Evolutionary conservation across 2,797 vertebrate species (phyloP).

Genomic region (Sandelia bainsii): DNA sequence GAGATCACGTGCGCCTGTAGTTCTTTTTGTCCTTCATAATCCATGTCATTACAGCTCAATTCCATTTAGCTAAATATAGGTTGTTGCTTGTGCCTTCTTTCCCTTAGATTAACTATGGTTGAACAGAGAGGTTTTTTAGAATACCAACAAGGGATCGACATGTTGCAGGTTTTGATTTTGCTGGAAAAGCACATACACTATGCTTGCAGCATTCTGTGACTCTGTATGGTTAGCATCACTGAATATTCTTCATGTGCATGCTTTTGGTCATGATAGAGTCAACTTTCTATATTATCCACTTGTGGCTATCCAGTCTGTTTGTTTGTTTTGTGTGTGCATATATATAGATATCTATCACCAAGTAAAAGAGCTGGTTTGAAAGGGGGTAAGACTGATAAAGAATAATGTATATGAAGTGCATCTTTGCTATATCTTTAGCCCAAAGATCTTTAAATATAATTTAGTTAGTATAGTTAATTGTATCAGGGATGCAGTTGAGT

Average conservation of each 20-base stretch:
- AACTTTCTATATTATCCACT: background rate
- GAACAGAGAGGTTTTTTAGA: slow-evolving; percentile 16
- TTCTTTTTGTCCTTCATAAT: slow-evolving; percentile 19
- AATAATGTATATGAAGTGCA: no score
- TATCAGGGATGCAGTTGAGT: no score
- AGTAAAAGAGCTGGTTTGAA: slow-evolving; percentile 24
- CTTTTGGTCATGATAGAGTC: slow-evolving; percentile 1
- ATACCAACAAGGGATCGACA: slow-evolving; percentile 1
- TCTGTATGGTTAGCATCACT: no score
- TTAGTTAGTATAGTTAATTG: no score
- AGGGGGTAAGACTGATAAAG: background rate
- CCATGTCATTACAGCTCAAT: slow-evolving; percentile 16
- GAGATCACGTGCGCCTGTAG: background rate
- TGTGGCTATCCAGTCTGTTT: no score
- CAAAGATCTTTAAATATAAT: no score
- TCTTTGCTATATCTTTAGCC: no score
- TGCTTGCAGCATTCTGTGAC: no score
- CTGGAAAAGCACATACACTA: no score
- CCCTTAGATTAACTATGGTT: background rate
- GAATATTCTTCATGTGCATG: no score
- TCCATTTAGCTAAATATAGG: slow-evolving; percentile 17
- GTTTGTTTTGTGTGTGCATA: no score
- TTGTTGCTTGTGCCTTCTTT: slow-evolving; percentile 6
- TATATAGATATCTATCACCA: no score
- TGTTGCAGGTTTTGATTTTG: background rate